Evolutionary conservation across 2,888 invertebrate species (phyloP), one percentile per base, ranked within the genome.

Genomic region (Ennomos erosarius): DNA sequence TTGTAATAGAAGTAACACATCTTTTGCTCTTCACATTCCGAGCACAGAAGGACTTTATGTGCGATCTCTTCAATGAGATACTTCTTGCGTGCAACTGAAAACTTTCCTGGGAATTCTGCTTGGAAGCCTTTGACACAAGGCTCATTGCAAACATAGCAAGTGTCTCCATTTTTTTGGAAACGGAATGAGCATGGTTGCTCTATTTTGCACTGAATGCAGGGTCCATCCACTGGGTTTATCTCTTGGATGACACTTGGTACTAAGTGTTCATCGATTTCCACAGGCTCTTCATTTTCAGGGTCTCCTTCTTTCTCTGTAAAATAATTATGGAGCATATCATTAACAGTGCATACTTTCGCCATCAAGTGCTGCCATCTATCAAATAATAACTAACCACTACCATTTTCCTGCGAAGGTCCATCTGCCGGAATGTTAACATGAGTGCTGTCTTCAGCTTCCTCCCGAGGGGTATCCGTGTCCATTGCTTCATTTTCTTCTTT

Each of bases 281-380:
- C 83, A 3, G 90, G 75, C 65, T 94, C 94, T 40, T 93, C 93
- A 67, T 75, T 77, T 69, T 79, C 93, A n/a, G 50, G 55, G 64
- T 91, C 92, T 33, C 85, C 87, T 57, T 93, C 94, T 65, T 93
- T 87, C 37, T 93, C 93, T 86, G 89, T 12, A 65, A 68, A 44
- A 45, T 26, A n/a, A n/a, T n/a, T n/a, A 42, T 26, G 5, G 26
- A 26, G 6, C 26, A 26, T 26, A 6, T 26, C 3, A 26, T 5
- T 4, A 5, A 26, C 6, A 6, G 3, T 4, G 1, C 6, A 1
- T 26, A 26, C 26, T 26, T 26, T 26, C 26, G 6, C 26, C 5
- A 4, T 4, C 6, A 26, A 26, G 5, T 26, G 5, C 26, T 26
- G 26, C 26, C 26, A 26, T 26, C 26, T 26, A 26, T 26, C 26